Conservation (phyloP, 2,797 vertebrate species). For the Hipposideros larvatus region DNA sequence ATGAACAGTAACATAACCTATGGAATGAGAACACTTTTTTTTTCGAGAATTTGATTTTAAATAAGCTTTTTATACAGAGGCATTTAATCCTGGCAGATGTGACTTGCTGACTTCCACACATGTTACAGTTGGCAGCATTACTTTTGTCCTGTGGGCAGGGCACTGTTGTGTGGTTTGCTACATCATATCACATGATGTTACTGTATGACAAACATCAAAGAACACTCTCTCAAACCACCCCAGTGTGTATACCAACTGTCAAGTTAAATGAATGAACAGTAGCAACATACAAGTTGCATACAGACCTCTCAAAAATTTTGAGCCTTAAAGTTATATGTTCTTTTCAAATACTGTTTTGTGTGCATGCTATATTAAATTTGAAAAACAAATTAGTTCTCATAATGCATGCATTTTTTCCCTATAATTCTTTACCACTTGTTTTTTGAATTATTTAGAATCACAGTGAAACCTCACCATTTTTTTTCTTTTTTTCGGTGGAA, state of each 20-base stretch:
- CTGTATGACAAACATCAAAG: background rate
- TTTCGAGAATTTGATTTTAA: constrained; percentile 23
- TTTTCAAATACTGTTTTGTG: background rate
- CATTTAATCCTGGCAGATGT: background rate
- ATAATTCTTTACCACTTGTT: background rate
- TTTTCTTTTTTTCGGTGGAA: background rate
- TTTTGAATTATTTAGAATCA: background rate
- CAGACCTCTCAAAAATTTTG: background rate
- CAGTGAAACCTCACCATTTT: background rate
- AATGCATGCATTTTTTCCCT: background rate
- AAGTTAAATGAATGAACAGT: background rate
- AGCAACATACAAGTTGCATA: background rate
- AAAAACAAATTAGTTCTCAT: background rate
- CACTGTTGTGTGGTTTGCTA: background rate
- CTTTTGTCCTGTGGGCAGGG: background rate
- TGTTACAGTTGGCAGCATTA: background rate
- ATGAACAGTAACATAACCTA: background rate
- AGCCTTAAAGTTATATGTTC: background rate
- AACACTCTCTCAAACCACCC: background rate
- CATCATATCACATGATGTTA: background rate
- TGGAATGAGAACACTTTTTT: background rate
- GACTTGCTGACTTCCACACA: background rate
- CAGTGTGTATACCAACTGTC: background rate
- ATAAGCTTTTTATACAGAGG: background rate
- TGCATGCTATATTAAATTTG: background rate